Evolutionary conservation across 1,140 invertebrate genomes (phyloP), one percentile per base, ranked within the genome.

Genomic region (Campoletis sonorensis): DNA sequence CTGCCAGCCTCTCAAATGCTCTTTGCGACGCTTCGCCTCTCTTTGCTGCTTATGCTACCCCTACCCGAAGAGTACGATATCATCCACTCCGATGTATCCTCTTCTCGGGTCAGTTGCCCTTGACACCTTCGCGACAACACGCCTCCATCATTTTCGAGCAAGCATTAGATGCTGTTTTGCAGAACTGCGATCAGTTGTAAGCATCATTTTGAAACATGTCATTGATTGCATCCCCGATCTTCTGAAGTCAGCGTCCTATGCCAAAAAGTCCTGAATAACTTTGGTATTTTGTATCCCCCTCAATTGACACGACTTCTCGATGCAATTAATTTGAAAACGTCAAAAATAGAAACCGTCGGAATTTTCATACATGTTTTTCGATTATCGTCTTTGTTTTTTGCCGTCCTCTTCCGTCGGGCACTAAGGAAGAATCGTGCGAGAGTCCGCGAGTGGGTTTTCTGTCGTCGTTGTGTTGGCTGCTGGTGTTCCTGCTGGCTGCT

Each of bases 81-180:
- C 49, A 80, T 68, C 68, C 13, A 18, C 61, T 2, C 8, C 64
- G 21, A 33, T 18, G 64, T 79, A 33, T 79, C 67, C 71, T 70
- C 40, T 71, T 33, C 37, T 79, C 37, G 83, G 84, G 87, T 89
- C 89, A 91, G 90, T 91, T 86, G 88, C 86, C 86, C 86, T 86
- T 85, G 87, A 90, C 89, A 89, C 89, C 88, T 90, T 90, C 86
- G 84, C 11, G 40, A 27, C 21, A 75, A 18, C 45, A 26, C 45
- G 16, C 37, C 37, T 21, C 61, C 61, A 27, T 27, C 23, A 54
- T 54, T 54, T 54, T 54, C 51, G 51, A 54, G 51, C 16, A 18
- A 54, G 40, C 8, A 13, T 10, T 45, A 5, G 11, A 45, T 45
- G 40, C 13, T 45, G 0, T 8, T 45, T 10, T 10, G 11, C 13